Percentiles rank a stretch among this genome's conserved stretches.
phyloP scores from a whole-genome alignment of 2,888 invertebrate genomes.

The Clanis bilineata region DNA sequence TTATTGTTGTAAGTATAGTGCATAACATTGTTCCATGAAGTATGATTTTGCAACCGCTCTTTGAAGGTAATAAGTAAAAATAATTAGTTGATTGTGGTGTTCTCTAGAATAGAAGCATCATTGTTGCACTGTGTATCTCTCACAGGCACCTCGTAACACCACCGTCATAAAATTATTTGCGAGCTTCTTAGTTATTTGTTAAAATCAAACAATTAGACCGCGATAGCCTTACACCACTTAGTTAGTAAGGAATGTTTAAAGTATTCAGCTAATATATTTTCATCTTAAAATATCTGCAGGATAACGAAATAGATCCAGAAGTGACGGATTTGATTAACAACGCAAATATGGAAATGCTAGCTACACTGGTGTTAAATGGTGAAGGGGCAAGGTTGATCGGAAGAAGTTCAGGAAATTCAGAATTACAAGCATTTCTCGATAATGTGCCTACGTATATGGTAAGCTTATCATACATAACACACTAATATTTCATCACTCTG shows the following conservation, averaged over 20 bases:
- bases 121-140: conserved; percentile 69
- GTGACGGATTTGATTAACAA: conserved; percentile 85
- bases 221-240: conserved; percentile 47
- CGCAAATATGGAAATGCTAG: conserved; percentile 94
- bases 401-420: conserved; percentile 86
- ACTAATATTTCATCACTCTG: not conserved
- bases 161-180: conserved; percentile 75
- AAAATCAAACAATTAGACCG: conserved; percentile 47
- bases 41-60: conserved; percentile 53
- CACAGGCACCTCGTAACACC: conserved; percentile 73
- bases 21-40: conserved; percentile 48
- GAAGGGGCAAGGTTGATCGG: conserved; percentile 90
- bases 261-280: not conserved
- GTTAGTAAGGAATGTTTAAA: not conserved
- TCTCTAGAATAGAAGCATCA: conserved; percentile 71
- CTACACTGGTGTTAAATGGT: conserved; percentile 93
- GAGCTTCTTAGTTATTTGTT: conserved; percentile 73
- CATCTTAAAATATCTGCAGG: conserved; percentile 48
- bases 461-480: not conserved
- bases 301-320: conserved; percentile 83
- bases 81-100: conserved; percentile 73
- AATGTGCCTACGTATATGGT: conserved; percentile 94
- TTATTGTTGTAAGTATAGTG: conserved; percentile 74
- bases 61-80: conserved; percentile 68
- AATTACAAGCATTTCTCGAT: conserved; percentile 92